These are phyloP conservation scores for Diabrotica virgifera DNA, from an alignment of 1,140 invertebrate species.

Conservation along the genomic window DNA sequence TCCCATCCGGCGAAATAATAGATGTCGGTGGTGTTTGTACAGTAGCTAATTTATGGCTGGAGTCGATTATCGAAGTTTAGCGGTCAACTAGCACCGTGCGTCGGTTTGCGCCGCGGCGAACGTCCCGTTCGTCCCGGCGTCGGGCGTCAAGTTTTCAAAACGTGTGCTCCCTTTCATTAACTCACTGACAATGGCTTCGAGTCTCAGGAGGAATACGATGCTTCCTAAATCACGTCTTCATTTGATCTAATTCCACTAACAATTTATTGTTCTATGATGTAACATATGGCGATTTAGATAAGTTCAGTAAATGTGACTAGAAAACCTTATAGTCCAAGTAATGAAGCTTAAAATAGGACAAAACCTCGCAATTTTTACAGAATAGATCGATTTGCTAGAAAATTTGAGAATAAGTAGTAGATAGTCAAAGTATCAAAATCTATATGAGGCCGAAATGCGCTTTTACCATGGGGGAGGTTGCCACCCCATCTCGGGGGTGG, in stretches of 20 bases:
- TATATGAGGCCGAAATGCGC: no score
- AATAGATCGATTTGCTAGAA: no score
- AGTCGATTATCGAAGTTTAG: conserved; percentile 35
- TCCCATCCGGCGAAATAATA: conserved; percentile 31
- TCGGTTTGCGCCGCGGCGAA: conserved; percentile 19
- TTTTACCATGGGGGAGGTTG: no score
- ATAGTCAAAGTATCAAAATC: no score
- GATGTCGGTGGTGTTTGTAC: conserved; percentile 25
- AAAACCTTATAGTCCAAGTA: no score
- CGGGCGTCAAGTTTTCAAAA: conserved; percentile 31
- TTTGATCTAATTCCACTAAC: neutral
- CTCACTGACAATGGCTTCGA: neutral
- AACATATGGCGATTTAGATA: no score
- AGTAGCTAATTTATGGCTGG: conserved; percentile 35
- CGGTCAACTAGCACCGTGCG: conserved; percentile 31
- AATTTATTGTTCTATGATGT: no score
- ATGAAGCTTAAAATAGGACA: no score
- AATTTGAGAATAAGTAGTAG: no score
- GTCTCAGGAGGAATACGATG: neutral
- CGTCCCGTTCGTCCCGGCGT: conserved; percentile 14
- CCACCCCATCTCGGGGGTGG: no score
- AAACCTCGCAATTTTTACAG: no score
- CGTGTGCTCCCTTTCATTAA: conserved; percentile 33
- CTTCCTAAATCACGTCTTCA: conserved; percentile 2
- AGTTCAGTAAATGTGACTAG: no score